Percentiles rank a stretch among this genome's conserved stretches.
phyloP scores from a whole-genome alignment of 2,797 vertebrate species.

The Girardinus metallicus region DNA sequence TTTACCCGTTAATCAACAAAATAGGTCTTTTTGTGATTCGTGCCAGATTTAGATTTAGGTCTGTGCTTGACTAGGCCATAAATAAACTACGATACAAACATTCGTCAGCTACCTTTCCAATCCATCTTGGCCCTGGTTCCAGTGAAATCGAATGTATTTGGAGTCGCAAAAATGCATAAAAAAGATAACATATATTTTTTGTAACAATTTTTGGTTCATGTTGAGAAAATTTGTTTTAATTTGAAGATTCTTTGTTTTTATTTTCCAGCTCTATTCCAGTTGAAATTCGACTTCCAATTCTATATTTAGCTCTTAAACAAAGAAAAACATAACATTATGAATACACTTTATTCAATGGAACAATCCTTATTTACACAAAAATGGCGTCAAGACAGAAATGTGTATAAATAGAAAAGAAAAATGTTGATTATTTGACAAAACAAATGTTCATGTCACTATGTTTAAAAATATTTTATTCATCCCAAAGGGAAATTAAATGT shows the following conservation, averaged over 20 bases:
- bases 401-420: not conserved
- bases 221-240: not conserved
- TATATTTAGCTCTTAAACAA: not conserved
- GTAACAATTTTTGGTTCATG: not conserved
- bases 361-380: not conserved
- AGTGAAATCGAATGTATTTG: not conserved
- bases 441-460: not conserved
- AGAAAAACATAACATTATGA: not conserved
- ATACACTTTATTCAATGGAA: not conserved
- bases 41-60: not conserved
- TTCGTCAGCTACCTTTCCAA: not conserved
- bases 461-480: not conserved
- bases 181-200: not conserved
- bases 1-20: not conserved
- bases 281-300: not conserved
- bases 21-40: not conserved
- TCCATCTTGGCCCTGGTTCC: not conserved
- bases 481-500: not conserved
- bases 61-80: not conserved
- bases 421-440: not conserved
- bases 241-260: not conserved
- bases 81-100: not conserved
- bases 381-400: not conserved
- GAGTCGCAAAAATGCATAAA: not conserved
- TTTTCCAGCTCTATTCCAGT: not conserved